Percentiles rank a stretch among this genome's conserved stretches.
phyloP scores from a whole-genome alignment of 2,113 vertebrate genomes.

The Proterorhinus semilunaris region DNA sequence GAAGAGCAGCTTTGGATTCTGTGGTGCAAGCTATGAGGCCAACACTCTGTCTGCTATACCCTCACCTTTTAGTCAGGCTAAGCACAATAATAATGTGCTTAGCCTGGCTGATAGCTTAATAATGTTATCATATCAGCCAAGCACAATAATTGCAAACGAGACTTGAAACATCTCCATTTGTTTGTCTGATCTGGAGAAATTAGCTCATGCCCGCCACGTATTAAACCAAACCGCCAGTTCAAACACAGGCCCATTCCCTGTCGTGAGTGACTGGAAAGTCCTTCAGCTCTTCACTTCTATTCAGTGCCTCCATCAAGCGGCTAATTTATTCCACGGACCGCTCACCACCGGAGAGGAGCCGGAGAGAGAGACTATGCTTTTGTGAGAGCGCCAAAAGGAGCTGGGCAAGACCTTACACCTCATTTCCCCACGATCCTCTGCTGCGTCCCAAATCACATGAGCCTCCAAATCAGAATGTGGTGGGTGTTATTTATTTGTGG shows the following conservation, averaged over 20 bases:
- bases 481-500: no score
- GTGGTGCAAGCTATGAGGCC: no score
- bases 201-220: constrained; percentile 26
- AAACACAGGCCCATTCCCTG: constrained; percentile 41
- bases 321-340: constrained; percentile 60
- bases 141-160: background rate
- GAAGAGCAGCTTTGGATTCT: no score
- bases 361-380: constrained; percentile 67
- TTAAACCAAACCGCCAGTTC: constrained; percentile 8
- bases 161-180: background rate
- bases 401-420: constrained; percentile 66
- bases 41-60: no score
- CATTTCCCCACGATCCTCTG: constrained; percentile 62
- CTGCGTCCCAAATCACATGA: constrained; percentile 40
- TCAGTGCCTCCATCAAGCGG: constrained; percentile 39
- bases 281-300: background rate
- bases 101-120: no score
- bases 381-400: constrained; percentile 62
- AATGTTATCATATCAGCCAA: no score
- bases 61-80: no score
- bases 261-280: constrained; percentile 37
- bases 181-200: constrained; percentile 13
- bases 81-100: no score
- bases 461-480: constrained; percentile 35
- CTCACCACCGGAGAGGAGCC: constrained; percentile 35